Evolutionary conservation across 1,140 invertebrate species (phyloP), one percentile per base, ranked within the genome.

Genomic region (Archegozetes longisetosus): DNA sequence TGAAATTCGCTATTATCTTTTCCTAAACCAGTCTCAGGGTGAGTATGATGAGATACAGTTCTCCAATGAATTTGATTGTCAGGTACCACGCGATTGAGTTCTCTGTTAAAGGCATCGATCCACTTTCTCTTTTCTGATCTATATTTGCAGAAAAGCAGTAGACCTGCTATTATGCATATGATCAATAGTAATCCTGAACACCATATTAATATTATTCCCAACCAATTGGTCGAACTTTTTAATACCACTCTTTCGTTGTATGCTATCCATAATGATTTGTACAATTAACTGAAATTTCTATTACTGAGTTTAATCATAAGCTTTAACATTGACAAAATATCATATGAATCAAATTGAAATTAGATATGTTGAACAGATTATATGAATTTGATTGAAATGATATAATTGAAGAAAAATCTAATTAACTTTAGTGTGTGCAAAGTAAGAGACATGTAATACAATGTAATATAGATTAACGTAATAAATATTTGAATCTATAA

Each of bases 11-110:
- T 40, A 17, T 40, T 40, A 40, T 40, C 17, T 9, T 40, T 6
- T 9, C 32, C 17, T 6, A 40, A 6, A 9, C 32, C 32, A 17
- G 32, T 17, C 17, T 6, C 17, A 6, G 32, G 32, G 17, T 40
- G 6, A 6, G 17, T 9, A 40, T 40, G 32, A 6, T 40, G 32
- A 9, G 32, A 40, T 9, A 40, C 32, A 40, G 32, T 40, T 40
- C 17, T 6, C 32, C 32, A 40, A 40, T 40, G 32, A 40, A 9
- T 40, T 40, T 40, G 32, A 40, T 40, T 40, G 32, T 40, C 14
- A 57, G 55, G 55, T 29, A 53, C 32, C 14, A 40, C 55, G 13
- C 55, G 55, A 50, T 46, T 57, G 12, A 47, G 23, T 17, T 57
- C 55, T 46, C 12, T 20, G 22, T 57, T 3, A 48, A 57, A 53